A percentile compares a stretch with the other conserved stretches of the same genome.
Conservation (phyloP, 2,888 invertebrate species). For the Ormyrus rosae region DNA sequence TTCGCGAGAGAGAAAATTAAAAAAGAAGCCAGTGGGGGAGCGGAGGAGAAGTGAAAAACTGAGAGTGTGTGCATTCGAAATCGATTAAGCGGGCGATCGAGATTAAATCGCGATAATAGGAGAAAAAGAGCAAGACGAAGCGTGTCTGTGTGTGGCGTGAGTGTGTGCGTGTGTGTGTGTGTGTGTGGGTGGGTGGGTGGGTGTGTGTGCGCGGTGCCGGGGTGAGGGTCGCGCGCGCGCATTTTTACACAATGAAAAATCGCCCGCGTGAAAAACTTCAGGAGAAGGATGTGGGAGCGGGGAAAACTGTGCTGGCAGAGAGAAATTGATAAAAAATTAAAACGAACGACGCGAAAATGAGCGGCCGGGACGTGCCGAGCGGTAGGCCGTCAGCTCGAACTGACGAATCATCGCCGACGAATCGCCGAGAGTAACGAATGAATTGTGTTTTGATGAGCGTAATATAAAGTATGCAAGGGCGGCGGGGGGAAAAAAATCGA, state of each 20-base stretch:
- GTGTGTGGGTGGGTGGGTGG: too few relatives aligned
- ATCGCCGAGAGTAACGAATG: conserved; percentile 35
- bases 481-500: neutral
- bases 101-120: conserved; percentile 44
- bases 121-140: conserved; percentile 22
- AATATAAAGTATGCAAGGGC: conserved; percentile 33
- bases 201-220: too few relatives aligned
- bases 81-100: conserved; percentile 37
- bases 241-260: conserved; percentile 30
- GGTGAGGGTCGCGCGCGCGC: too few relatives aligned
- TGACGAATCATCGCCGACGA: too few relatives aligned
- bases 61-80: conserved; percentile 25
- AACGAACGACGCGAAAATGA: conserved; percentile 45
- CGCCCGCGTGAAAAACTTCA: neutral
- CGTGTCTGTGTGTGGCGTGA: too few relatives aligned
- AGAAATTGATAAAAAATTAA: conserved; percentile 50
- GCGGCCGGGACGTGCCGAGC: neutral
- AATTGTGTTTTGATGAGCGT: conserved; percentile 48
- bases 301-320: neutral
- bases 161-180: too few relatives aligned
- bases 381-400: too few relatives aligned
- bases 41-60: too few relatives aligned
- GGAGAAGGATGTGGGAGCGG: neutral
- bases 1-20: neutral
- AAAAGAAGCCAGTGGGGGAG: too few relatives aligned